A percentile compares a stretch with the other conserved stretches of the same genome.
Evolutionary conservation across 30 jellyfish, hydroid and myxozoan genomes (phyloP).

Genomic region (Mastigias papua): DNA sequence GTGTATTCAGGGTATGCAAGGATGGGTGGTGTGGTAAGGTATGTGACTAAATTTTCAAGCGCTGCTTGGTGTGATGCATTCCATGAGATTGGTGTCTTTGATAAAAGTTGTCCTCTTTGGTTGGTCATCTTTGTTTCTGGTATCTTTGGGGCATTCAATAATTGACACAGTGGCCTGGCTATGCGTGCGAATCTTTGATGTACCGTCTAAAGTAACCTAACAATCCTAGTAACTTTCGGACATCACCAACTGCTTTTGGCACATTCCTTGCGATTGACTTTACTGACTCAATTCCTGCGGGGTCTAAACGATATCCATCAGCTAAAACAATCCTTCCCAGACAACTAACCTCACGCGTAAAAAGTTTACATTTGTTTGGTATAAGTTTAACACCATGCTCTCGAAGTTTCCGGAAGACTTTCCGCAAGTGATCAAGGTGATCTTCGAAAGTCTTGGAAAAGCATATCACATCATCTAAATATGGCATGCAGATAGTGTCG

Average conservation of each 20-base stretch:
- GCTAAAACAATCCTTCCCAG: slow-evolving; percentile 39
- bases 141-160: slow-evolving; percentile 33
- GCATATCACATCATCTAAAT: slow-evolving; percentile 38
- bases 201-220: slow-evolving; percentile 44
- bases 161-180: slow-evolving; percentile 45
- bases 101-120: slow-evolving; percentile 13
- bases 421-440: slow-evolving; percentile 27
- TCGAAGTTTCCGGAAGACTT: slow-evolving; percentile 20
- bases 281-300: slow-evolving; percentile 27
- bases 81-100: slow-evolving; percentile 27
- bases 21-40: slow-evolving; percentile 45
- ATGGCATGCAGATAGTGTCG: background rate
- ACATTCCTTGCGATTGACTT: background rate
- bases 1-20: slow-evolving; percentile 11
- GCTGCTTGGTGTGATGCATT: background rate
- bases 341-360: background rate
- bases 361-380: slow-evolving; percentile 34
- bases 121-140: slow-evolving; percentile 19
- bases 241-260: slow-evolving; percentile 34
- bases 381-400: slow-evolving; percentile 29
- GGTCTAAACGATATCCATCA: slow-evolving; percentile 19
- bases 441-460: slow-evolving; percentile 39
- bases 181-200: slow-evolving; percentile 43
- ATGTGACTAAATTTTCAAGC: background rate
- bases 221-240: slow-evolving; percentile 41